These are phyloP conservation scores for Drosophila insularis DNA, from an alignment of 1,140 invertebrate species.

Conservation along the genomic window DNA sequence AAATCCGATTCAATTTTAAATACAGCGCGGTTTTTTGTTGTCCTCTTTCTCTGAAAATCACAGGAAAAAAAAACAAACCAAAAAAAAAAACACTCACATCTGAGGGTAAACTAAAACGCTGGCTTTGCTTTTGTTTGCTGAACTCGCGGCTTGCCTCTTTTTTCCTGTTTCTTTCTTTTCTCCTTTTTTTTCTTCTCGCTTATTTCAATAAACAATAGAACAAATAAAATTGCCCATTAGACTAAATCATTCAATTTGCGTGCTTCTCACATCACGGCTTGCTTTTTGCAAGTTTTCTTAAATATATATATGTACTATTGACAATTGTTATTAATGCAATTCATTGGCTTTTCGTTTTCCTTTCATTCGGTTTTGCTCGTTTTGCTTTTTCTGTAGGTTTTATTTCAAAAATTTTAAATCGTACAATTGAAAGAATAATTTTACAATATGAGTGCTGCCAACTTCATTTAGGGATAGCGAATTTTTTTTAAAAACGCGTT, in stretches of 20 bases:
- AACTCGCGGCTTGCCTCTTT: neutral
- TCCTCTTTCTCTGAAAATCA: neutral
- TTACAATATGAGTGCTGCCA: slow-evolving; percentile 58
- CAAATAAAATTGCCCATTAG: slow-evolving; percentile 2
- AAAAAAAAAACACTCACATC: neutral
- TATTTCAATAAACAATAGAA: slow-evolving; percentile 1
- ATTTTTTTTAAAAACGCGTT: slow-evolving; percentile 44
- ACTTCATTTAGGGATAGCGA: slow-evolving; percentile 45
- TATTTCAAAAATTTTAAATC: slow-evolving; percentile 34
- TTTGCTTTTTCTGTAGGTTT: slow-evolving; percentile 11
- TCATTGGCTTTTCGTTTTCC: neutral
- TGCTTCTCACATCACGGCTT: neutral
- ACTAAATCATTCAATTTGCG: slow-evolving; percentile 1
- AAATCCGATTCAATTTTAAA: slow-evolving; percentile 14
- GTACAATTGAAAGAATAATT: slow-evolving; percentile 42
- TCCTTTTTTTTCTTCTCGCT: neutral
- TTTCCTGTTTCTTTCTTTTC: neutral
- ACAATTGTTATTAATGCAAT: neutral
- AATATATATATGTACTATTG: neutral
- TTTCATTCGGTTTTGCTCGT: neutral
- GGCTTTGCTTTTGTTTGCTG: neutral
- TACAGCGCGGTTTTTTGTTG: slow-evolving; percentile 6
- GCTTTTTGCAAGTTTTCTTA: neutral
- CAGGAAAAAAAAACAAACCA: slow-evolving; percentile 17
- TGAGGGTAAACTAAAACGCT: neutral